Evolutionary conservation across 2,113 vertebrate genomes (phyloP).

Genomic region (Zosterops hypoxanthus): DNA sequence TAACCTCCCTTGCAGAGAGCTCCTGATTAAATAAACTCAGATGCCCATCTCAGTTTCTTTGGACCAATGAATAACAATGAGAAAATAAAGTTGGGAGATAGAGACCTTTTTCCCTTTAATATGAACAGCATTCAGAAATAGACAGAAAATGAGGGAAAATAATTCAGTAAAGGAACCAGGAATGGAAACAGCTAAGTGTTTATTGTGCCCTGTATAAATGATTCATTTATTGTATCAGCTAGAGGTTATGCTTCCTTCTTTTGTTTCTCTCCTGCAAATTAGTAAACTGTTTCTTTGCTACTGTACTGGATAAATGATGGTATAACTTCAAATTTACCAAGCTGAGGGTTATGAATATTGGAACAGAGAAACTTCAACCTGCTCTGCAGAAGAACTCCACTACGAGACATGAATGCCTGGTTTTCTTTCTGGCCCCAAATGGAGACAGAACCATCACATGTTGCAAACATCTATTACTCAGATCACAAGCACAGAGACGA

Average conservation of each 20-base stretch:
- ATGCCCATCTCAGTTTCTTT: constrained; percentile 83
- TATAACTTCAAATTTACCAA: neutral
- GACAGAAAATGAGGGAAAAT: neutral
- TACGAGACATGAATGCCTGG: neutral
- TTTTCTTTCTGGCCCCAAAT: neutral
- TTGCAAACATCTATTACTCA: neutral
- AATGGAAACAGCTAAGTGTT: constrained; percentile 29
- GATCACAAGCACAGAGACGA: neutral
- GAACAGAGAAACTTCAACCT: neutral
- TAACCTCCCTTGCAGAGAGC: constrained; percentile 79
- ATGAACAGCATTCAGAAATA: constrained; percentile 12
- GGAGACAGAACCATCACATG: neutral
- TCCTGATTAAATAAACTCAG: constrained; percentile 90
- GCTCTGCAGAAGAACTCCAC: neutral
- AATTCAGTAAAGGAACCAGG: constrained; percentile 12
- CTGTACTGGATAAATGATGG: neutral
- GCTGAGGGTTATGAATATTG: neutral
- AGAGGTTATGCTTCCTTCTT: neutral
- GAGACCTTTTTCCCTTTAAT: constrained; percentile 45
- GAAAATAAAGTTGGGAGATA: constrained; percentile 61
- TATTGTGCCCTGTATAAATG: neutral
- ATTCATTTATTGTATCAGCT: constrained; percentile 17
- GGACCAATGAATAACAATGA: constrained; percentile 92
- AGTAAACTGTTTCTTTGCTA: constrained; percentile 6
- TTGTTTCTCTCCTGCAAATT: constrained; percentile 1